A percentile compares a stretch with the other conserved stretches of the same genome.
phyloP scores from a whole-genome alignment of 2,888 invertebrate genomes.

The Miltochrista miniata region DNA sequence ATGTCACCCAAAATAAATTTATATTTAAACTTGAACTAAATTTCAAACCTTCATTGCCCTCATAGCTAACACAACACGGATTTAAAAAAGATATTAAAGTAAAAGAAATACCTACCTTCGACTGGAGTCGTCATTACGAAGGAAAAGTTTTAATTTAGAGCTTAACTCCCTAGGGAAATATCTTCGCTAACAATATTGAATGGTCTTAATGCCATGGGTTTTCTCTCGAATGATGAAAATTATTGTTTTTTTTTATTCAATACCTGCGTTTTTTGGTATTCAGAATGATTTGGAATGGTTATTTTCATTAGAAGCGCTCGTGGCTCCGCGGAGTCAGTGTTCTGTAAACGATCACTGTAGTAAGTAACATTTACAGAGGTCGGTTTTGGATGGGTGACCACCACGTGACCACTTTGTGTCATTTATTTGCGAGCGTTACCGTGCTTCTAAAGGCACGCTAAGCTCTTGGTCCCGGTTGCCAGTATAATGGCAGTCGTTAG shows the following conservation, averaged over 20 bases:
- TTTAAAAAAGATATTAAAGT: constrained; percentile 28
- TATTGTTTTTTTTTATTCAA: constrained; percentile 16
- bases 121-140: constrained; percentile 29
- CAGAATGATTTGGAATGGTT: no score
- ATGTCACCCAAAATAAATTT: no score
- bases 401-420: no score
- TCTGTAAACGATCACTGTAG: no score
- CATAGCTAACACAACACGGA: constrained; percentile 7
- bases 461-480: no score
- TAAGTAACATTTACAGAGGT: no score
- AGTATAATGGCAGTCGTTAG: no score
- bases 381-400: no score
- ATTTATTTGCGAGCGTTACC: no score
- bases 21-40: not conserved
- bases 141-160: constrained; percentile 37
- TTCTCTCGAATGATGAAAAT: constrained; percentile 11
- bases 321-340: no score
- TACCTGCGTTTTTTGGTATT: not conserved
- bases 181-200: constrained; percentile 22
- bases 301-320: no score
- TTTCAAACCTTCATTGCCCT: constrained; percentile 5
- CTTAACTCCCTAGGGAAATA: constrained; percentile 31
- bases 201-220: constrained; percentile 20
- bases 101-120: constrained; percentile 12
- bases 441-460: no score